Percentiles rank a stretch among this genome's conserved stretches.
Conservation (phyloP, 2,797 vertebrate genomes). For the Falco peregrinus region DNA sequence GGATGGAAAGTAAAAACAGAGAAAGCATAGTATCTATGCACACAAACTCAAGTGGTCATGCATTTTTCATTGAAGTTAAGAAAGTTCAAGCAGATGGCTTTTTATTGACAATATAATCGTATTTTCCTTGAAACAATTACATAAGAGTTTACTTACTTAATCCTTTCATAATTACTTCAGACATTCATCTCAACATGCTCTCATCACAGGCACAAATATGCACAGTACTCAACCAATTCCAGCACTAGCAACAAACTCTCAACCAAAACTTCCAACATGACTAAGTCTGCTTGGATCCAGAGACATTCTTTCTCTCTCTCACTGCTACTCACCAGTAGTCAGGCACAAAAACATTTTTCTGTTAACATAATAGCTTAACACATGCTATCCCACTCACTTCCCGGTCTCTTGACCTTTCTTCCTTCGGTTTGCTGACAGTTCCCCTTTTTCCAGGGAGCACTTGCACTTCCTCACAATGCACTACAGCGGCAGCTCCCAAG, state of each 20-base stretch:
- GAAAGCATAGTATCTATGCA: neutral
- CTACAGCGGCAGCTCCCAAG: neutral
- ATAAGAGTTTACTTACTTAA: slow-evolving; percentile 38
- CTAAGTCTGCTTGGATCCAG: neutral
- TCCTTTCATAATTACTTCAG: slow-evolving; percentile 21
- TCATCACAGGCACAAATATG: neutral
- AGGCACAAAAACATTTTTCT: neutral
- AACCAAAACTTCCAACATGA: neutral
- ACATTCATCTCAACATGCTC: neutral
- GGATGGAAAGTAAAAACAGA: neutral
- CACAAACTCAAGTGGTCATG: neutral
- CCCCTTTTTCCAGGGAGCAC: neutral
- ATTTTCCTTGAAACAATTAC: slow-evolving; percentile 37
- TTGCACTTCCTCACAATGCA: neutral
- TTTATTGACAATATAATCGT: neutral
- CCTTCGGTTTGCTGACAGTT: neutral
- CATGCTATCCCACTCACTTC: neutral
- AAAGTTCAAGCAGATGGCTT: neutral
- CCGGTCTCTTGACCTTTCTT: neutral
- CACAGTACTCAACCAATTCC: neutral
- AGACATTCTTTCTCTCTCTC: neutral
- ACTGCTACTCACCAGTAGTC: neutral
- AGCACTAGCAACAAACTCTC: neutral
- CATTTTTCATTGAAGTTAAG: neutral
- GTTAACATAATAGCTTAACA: neutral